phyloP scores from a whole-genome alignment of 2,113 vertebrate species.

The Dryoscopus gambensis region DNA sequence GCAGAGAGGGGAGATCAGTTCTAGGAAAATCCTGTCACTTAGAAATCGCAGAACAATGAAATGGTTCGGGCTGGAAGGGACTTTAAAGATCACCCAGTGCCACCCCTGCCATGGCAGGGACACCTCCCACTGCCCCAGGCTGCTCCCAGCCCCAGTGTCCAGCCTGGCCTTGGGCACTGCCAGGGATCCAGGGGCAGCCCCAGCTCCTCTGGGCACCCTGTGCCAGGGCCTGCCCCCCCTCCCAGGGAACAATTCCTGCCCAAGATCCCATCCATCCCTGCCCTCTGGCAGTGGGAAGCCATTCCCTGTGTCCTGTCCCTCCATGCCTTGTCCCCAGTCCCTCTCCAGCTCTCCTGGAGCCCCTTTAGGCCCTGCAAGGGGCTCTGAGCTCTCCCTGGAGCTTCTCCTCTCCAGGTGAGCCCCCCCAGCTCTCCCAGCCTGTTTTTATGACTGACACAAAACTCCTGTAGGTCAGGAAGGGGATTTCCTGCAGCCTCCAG shows the following conservation, averaged over 20 bases:
- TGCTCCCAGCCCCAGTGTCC: background rate
- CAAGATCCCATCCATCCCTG: rapidly evolving
- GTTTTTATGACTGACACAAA: background rate
- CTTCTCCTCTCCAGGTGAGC: background rate
- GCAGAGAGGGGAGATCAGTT: background rate
- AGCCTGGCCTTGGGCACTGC: background rate
- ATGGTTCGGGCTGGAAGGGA: background rate
- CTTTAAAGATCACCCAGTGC: rapidly evolving
- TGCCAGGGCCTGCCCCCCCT: background rate
- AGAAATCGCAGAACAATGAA: rapidly evolving
- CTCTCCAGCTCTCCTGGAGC: background rate
- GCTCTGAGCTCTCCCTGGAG: background rate
- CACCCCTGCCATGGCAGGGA: background rate
- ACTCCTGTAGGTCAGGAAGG: background rate
- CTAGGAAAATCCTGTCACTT: background rate
- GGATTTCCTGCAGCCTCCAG: background rate
- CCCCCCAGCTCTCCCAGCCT: rapidly evolving
- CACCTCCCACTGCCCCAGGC: background rate
- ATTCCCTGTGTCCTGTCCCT: background rate
- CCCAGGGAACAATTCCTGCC: background rate
- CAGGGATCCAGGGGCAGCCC: background rate
- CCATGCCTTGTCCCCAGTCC: background rate
- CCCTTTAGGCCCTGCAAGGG: rapidly evolving
- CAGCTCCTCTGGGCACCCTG: background rate
- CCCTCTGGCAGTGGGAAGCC: rapidly evolving